Percentiles rank a stretch among this genome's conserved stretches.
These are phyloP conservation scores for Troides helena DNA, from an alignment of 2,888 invertebrate genomes.

Conservation along the genomic window DNA sequence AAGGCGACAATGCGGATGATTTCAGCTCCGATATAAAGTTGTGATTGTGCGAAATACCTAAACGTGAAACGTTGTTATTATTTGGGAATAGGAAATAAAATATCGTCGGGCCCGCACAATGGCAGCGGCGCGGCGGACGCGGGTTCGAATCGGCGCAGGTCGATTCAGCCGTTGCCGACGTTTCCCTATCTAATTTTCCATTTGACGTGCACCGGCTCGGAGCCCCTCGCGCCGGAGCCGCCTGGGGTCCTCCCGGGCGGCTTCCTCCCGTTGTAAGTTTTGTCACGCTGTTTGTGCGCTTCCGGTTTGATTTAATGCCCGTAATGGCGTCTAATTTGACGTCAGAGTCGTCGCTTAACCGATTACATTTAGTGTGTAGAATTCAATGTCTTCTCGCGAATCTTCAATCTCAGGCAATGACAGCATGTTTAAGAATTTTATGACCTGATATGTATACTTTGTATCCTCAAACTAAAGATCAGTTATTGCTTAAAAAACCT, in stretches of 20 bases:
- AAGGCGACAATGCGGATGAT: too few relatives aligned
- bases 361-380: too few relatives aligned
- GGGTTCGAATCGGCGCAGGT: slow-evolving; percentile 31
- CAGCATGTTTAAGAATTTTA: too few relatives aligned
- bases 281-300: slow-evolving; percentile 22
- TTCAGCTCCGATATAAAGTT: background rate
- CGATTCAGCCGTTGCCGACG: slow-evolving; percentile 65
- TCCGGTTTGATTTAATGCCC: slow-evolving; percentile 26
- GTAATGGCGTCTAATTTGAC: slow-evolving; percentile 21
- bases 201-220: slow-evolving; percentile 74
- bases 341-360: background rate
- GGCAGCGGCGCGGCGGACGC: slow-evolving; percentile 46
- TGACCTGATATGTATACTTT: too few relatives aligned
- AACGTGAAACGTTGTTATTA: slow-evolving; percentile 5
- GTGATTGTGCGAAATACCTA: slow-evolving; percentile 6
- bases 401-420: too few relatives aligned
- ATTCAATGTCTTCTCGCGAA: too few relatives aligned
- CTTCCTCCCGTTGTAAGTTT: slow-evolving; percentile 40
- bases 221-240: slow-evolving; percentile 34
- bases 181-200: slow-evolving; percentile 81
- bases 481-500: too few relatives aligned
- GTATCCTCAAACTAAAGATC: too few relatives aligned
- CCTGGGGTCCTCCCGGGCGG: slow-evolving; percentile 60
- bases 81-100: slow-evolving; percentile 20
- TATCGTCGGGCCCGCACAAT: slow-evolving; percentile 8